phyloP scores from a whole-genome alignment of 2,888 invertebrate genomes.

The Apodemia zela region DNA sequence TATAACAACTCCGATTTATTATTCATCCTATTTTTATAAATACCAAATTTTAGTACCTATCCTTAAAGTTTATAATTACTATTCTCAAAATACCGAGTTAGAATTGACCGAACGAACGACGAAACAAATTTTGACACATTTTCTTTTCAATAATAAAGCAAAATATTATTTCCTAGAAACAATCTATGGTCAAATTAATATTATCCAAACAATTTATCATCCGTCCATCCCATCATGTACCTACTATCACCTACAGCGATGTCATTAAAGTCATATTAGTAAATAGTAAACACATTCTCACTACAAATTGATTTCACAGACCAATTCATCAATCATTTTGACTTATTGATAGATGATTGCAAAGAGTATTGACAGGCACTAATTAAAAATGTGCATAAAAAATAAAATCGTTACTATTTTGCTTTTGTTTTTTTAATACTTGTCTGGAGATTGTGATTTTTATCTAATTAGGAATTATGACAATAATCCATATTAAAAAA shows the following conservation, averaged over 20 bases:
- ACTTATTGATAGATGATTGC: conserved; percentile 74
- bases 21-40: too few relatives aligned
- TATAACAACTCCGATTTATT: too few relatives aligned
- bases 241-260: conserved; percentile 33
- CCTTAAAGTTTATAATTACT: too few relatives aligned
- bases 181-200: not conserved
- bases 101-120: too few relatives aligned
- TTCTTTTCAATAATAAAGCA: too few relatives aligned
- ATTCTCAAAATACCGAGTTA: too few relatives aligned
- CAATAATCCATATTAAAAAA: too few relatives aligned
- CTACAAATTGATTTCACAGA: conserved; percentile 65
- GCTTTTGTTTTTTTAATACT: not conserved
- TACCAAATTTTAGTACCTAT: too few relatives aligned
- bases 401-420: not conserved
- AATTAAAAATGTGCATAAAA: conserved; percentile 56
- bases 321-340: conserved; percentile 69
- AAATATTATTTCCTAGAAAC: not conserved
- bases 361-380: conserved; percentile 62
- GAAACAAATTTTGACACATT: too few relatives aligned
- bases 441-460: not conserved
- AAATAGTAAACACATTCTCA: conserved; percentile 63
- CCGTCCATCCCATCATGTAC: not conserved
- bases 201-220: conserved; percentile 4
- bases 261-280: conserved; percentile 74
- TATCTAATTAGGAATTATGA: too few relatives aligned